These are phyloP conservation scores for Gambusia yucatana DNA, from an alignment of 2,797 vertebrate species.

Conservation along the genomic window DNA sequence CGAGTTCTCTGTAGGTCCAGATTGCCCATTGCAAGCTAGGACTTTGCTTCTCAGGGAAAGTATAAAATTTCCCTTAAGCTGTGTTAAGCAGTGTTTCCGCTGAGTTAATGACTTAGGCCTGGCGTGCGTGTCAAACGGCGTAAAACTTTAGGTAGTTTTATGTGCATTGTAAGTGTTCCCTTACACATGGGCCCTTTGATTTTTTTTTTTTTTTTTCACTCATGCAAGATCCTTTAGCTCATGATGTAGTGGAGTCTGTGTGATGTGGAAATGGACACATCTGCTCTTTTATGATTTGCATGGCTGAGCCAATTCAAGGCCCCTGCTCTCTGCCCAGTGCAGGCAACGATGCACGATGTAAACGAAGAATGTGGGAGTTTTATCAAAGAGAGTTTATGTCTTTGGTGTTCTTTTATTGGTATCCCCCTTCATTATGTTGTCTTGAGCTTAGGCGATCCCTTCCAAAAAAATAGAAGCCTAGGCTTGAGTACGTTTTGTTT, in stretches of 20 bases:
- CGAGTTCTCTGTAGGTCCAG: not conserved
- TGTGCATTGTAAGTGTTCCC: conserved; percentile 2
- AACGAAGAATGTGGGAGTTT: conserved; percentile 35
- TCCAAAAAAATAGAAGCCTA: not conserved
- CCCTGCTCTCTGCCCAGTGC: conserved; percentile 8
- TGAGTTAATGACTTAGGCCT: conserved; percentile 6
- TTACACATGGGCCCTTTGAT: conserved; percentile 6
- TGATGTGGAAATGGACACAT: conserved; percentile 22
- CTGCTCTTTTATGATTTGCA: conserved; percentile 28
- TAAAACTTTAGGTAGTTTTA: conserved; percentile 4
- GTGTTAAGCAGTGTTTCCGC: not conserved
- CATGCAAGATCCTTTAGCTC: not conserved
- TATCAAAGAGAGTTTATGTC: conserved; percentile 19
- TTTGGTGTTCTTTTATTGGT: conserved; percentile 10
- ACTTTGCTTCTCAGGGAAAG: not conserved
- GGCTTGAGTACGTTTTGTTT: not conserved
- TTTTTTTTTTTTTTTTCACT: conserved; percentile 8
- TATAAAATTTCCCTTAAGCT: not conserved
- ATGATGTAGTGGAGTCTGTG: conserved; percentile 10
- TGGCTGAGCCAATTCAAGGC: conserved; percentile 15
- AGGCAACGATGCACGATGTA: conserved; percentile 3
- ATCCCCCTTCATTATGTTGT: not conserved
- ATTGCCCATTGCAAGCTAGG: not conserved
- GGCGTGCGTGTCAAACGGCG: not conserved
- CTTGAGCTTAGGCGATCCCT: not conserved